Evolutionary conservation across 1,140 invertebrate genomes (phyloP), one percentile per base, ranked within the genome.

Genomic region (Ostrea denselamellosa): DNA sequence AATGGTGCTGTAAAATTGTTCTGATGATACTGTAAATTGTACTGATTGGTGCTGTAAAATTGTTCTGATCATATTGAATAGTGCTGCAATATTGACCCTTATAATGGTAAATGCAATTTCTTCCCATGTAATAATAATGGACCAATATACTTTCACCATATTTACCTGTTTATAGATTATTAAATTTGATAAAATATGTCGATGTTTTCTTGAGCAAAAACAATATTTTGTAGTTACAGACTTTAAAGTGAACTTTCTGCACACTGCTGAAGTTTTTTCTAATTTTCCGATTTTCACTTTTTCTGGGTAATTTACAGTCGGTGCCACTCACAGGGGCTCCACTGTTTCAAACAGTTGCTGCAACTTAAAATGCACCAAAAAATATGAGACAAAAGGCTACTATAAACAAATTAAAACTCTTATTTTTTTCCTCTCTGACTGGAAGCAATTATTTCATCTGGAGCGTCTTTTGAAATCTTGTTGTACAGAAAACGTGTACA

Each of bases 391-490:
- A 77, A 77, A 34, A 34, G 68, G 28, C 68, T 77, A 17, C 68
- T 44, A 77, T 77, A 28, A 77, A 77, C 68, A 77, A 34, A 68
- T 34, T 62, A 62, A 62, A 62, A 62, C 2, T 34, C 28, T 34
- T 34, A 62, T 19, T 19, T n/a, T 62, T 62, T 62, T 19, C n/a
- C 14, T 28, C 2, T 5, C 22, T 28, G 28, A 22, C 68, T 77
- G 68, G 68, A 77, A 77, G 28, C 68, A 77, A 77, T 77, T 77
- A 77, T 77, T 77, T 77, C 56, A 62, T 62, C 68, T 77, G 28
- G 68, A 77, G 28, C 8, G 34, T 77, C 68, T 77, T 28, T 22
- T 14, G 28, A 77, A 77, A 77, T 34, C 68, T 77, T 77, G 68
- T 62, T 62, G 56, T 19, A 62, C 56, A 77, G 68, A 77, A 77